Evolutionary conservation across 2,113 vertebrate genomes (phyloP).

Genomic region (Hippoglossus stenolepis): DNA sequence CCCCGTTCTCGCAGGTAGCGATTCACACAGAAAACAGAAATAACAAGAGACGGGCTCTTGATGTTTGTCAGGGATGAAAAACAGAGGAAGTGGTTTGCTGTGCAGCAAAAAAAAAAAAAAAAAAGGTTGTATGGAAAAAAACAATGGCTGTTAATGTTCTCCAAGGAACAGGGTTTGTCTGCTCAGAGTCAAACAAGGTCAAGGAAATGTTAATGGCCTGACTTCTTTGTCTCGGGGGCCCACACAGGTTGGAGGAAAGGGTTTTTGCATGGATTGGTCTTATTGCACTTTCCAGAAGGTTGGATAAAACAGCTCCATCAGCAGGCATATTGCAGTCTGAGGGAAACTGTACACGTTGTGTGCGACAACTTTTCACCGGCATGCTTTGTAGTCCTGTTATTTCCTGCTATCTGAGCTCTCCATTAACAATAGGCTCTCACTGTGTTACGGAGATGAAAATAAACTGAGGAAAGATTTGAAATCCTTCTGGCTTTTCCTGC

Average conservation of each 20-base stretch:
- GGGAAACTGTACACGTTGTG: not conserved
- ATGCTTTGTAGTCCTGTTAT: constrained; percentile 9
- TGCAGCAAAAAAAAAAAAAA: constrained; percentile 4
- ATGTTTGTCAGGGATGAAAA: constrained; percentile 47
- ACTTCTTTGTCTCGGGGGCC: constrained; percentile 31
- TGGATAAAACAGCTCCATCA: not conserved
- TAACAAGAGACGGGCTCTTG: constrained; percentile 17
- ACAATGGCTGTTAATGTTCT: constrained; percentile 61
- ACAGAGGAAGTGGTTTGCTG: constrained; percentile 62
- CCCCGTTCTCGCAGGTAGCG: not conserved
- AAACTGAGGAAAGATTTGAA: constrained; percentile 60
- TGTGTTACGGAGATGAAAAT: constrained; percentile 44
- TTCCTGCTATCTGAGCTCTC: constrained; percentile 32
- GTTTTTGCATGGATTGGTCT: not conserved
- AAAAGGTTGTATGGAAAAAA: constrained; percentile 48
- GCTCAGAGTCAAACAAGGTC: constrained; percentile 42
- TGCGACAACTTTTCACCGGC: too few species aligned
- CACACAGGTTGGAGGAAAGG: not conserved
- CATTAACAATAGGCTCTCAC: constrained; percentile 47
- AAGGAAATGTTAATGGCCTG: constrained; percentile 36
- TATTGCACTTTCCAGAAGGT: not conserved
- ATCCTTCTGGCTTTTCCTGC: constrained; percentile 48
- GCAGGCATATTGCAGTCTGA: not conserved
- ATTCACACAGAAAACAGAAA: constrained; percentile 26
- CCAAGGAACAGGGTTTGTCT: constrained; percentile 38